Percentiles rank a stretch among this genome's conserved stretches.
Conservation (phyloP, 2,888 invertebrate genomes). For the Orthosia gracilis region DNA sequence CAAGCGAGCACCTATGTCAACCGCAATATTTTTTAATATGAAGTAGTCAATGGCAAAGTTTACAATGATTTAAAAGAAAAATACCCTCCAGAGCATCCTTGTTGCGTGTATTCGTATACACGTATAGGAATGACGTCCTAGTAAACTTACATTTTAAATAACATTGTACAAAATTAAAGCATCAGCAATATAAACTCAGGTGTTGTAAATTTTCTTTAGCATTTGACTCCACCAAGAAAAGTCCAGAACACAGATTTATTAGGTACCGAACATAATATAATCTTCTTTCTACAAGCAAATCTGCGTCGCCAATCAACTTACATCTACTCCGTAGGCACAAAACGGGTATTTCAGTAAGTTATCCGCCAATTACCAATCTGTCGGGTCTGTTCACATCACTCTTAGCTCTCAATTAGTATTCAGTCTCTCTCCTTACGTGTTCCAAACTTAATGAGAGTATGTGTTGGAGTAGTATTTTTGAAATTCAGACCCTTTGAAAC, state of each 20-base stretch:
- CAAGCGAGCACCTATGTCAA: neutral
- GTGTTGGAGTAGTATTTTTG: conserved; percentile 87
- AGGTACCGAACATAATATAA: neutral
- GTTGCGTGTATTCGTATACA: neutral
- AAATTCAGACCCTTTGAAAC: conserved; percentile 87
- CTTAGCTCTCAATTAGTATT: conserved; percentile 87
- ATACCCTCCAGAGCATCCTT: too few relatives aligned
- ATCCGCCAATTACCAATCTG: conserved; percentile 67
- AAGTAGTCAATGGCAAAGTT: too few relatives aligned
- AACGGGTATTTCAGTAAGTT: conserved; percentile 37
- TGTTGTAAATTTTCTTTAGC: neutral
- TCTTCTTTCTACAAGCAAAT: neutral
- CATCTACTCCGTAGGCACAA: conserved; percentile 41
- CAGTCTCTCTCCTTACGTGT: conserved; percentile 86
- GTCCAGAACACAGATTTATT: neutral
- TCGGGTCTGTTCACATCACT: conserved; percentile 74
- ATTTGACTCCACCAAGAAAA: neutral
- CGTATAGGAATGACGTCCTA: neutral
- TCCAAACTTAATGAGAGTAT: conserved; percentile 89
- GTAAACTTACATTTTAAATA: neutral
- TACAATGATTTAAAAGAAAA: too few relatives aligned
- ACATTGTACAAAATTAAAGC: neutral
- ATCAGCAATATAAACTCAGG: neutral
- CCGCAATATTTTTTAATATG: neutral
- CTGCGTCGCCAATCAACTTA: conserved; percentile 11